Evolutionary conservation across 2,888 invertebrate species (phyloP).

Genomic region (Cephus nigrinus): DNA sequence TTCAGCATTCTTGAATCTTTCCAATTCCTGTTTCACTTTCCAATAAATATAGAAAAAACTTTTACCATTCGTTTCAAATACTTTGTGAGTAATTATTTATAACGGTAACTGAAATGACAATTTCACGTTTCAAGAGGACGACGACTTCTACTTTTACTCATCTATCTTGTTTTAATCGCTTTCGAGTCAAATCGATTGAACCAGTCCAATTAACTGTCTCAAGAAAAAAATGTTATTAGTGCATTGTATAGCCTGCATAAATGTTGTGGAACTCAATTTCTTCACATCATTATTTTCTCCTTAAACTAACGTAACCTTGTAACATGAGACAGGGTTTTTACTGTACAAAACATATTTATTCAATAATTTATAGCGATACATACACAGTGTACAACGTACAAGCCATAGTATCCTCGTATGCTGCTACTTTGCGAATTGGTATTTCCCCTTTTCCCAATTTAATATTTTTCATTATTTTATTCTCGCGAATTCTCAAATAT

Average conservation of each 20-base stretch:
- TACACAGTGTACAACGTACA: constrained; percentile 53
- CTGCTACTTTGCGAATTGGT: constrained; percentile 43
- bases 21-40: neutral
- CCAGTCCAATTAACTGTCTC: neutral
- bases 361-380: constrained; percentile 61
- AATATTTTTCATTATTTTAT: neutral
- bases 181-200: neutral
- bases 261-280: neutral
- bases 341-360: constrained; percentile 65
- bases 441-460: constrained; percentile 13
- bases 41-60: neutral
- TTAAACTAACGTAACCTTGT: neutral
- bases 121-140: neutral
- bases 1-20: neutral
- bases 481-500: constrained; percentile 36
- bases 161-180: neutral
- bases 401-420: constrained; percentile 50
- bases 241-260: neutral
- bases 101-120: neutral
- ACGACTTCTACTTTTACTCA: neutral
- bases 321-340: constrained; percentile 20
- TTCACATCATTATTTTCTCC: neutral
- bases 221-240: neutral
- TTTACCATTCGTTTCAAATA: neutral
- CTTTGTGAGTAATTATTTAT: neutral